Percentiles rank a stretch among this genome's conserved stretches.
Conservation (phyloP, 2,888 invertebrate genomes). For the Temnothorax unifasciatus region DNA sequence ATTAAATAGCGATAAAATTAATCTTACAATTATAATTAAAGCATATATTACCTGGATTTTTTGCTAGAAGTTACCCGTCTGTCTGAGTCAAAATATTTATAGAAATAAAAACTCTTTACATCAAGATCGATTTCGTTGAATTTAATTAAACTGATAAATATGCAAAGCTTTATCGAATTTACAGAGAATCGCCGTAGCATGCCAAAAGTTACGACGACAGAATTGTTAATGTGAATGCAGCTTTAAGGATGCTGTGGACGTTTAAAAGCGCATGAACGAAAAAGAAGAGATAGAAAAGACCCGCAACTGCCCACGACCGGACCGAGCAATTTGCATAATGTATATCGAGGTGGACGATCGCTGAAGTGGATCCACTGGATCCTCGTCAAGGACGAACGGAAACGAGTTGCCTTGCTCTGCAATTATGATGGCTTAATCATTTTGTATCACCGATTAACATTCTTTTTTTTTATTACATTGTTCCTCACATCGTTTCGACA, state of each 20-base stretch:
- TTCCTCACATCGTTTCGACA: neutral
- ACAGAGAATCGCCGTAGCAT: neutral
- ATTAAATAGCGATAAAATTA: neutral
- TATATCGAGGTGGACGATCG: conserved; percentile 71
- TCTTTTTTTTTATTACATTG: conserved; percentile 5
- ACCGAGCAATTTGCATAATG: conserved; percentile 73
- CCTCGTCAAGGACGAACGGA: conserved; percentile 70
- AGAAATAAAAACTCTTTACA: neutral
- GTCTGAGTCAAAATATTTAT: too few species aligned
- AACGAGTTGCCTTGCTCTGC: conserved; percentile 65
- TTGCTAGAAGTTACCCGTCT: neutral
- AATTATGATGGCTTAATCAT: conserved; percentile 75
- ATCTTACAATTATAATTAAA: neutral
- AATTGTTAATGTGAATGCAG: conserved; percentile 20
- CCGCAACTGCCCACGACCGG: conserved; percentile 52
- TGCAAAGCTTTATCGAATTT: neutral
- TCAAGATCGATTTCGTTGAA: neutral
- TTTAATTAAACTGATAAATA: neutral
- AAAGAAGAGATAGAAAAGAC: conserved; percentile 47
- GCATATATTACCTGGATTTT: neutral
- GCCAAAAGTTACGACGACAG: neutral
- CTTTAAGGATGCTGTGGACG: conserved; percentile 34
- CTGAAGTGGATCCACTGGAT: conserved; percentile 68
- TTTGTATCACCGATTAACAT: conserved; percentile 41
- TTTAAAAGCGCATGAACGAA: conserved; percentile 8